phyloP scores from a whole-genome alignment of 2,888 invertebrate species.

The Mesodorylaimus sp. region DNA sequence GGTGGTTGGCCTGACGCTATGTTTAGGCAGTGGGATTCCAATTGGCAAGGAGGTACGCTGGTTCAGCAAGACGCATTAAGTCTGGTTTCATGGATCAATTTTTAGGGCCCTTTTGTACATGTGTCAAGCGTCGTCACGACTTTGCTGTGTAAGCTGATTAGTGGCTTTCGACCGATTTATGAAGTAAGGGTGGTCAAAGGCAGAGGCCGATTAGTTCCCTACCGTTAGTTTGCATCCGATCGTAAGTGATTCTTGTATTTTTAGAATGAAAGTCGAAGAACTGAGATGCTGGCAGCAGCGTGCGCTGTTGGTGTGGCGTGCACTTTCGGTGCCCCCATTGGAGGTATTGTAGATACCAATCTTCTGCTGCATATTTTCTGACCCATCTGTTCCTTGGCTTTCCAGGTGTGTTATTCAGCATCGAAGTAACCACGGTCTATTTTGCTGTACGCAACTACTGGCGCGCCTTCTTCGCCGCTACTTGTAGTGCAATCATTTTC shows the following conservation, averaged over 20 bases:
- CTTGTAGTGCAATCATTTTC: conserved; percentile 88
- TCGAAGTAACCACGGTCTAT: conserved; percentile 95
- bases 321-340: conserved; percentile 89
- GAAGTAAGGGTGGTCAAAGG: conserved; percentile 30
- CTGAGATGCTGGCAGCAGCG: conserved; percentile 91
- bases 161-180: conserved; percentile 81
- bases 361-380: not conserved
- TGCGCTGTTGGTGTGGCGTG: conserved; percentile 86
- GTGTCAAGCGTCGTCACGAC: conserved; percentile 90
- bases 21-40: conserved; percentile 83
- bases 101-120: conserved; percentile 81
- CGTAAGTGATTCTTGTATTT: too few species aligned
- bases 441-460: conserved; percentile 97
- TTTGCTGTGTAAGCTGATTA: conserved; percentile 71
- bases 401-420: conserved; percentile 79
- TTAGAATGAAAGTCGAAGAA: conserved; percentile 40
- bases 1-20: conserved; percentile 77
- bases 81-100: not conserved
- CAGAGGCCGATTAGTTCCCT: too few species aligned
- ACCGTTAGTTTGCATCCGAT: not conserved
- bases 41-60: conserved; percentile 70
- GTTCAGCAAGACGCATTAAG: not conserved
- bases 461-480: conserved; percentile 87
- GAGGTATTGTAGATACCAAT: conserved; percentile 41
- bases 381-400: not conserved